Evolutionary conservation across 1,140 invertebrate species (phyloP), one percentile per base, ranked within the genome.

Genomic region (Piezodorus guildinii): DNA sequence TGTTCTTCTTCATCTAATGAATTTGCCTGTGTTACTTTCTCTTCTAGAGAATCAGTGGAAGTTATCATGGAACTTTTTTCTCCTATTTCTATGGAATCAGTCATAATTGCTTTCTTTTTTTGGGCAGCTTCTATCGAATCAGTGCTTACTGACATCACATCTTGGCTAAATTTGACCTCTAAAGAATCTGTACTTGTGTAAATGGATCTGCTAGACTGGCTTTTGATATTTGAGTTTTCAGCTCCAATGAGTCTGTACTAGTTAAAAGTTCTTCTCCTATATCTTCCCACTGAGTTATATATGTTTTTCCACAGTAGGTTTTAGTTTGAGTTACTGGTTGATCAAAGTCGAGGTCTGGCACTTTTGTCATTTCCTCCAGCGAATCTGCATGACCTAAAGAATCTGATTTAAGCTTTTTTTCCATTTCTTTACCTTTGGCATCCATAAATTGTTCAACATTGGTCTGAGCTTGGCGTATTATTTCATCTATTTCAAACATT

Each of bases 401-500:
- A 9, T 60, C 58, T 23, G 34, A n/a, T 69, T 75, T 77, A 62
- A 77, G 75, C 17, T 69, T 63, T 34, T 63, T 67, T 62, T 82
- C 81, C 62, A 78, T 77, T 17, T 61, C 64, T n/a, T 45, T 54
- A 59, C 77, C 63, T 45, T 64, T 51, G 12, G 45, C 21, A 23
- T 66, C 63, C 62, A 66, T 63, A 15, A 65, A 61, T 79, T 79
- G 64, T 68, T 85, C 85, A 2, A 86, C 83, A 72, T 86, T 87
- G 16, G 77, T 78, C 73, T 85, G 83, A 39, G 84, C 84, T 70
- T 85, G 81, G 60, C 80, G 77, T 68, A 87, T 86, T 39, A 87
- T 87, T 72, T 85, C 84, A 69, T 87, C 84, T 52, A 87, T 86
- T 72, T 86, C 83, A 70, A 82, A 83, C 73, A 87, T 84, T 54